Conservation (phyloP, 2,113 vertebrate species). For the Mastomys coucha region DNA sequence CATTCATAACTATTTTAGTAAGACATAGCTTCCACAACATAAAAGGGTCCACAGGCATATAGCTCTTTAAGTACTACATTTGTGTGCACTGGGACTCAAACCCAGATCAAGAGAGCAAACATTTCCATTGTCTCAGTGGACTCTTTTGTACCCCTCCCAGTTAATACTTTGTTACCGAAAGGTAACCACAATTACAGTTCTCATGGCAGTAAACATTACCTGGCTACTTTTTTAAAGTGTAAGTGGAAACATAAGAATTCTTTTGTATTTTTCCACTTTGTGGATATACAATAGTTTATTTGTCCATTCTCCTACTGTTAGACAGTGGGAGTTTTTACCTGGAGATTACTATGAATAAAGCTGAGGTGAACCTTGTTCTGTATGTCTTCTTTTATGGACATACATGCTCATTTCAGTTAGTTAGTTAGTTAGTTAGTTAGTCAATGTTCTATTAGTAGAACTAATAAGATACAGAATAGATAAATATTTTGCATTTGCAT, state of each 20-base stretch:
- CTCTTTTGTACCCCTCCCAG: not conserved
- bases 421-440: not conserved
- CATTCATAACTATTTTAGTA: not conserved
- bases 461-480: not conserved
- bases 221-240: not conserved
- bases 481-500: not conserved
- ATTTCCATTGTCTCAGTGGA: not conserved
- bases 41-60: not conserved
- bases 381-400: not conserved
- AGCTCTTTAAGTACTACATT: not conserved
- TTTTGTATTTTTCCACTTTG: not conserved
- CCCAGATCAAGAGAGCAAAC: not conserved
- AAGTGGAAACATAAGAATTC: not conserved
- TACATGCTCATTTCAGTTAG: not conserved
- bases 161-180: not conserved
- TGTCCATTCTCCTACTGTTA: not conserved
- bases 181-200: not conserved
- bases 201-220: not conserved
- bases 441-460: not conserved
- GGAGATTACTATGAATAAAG: constrained; percentile 12
- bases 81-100: not conserved
- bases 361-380: not conserved
- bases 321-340: not conserved
- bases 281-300: not conserved
- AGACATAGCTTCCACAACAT: not conserved